These are phyloP conservation scores for Candidula unifasciata DNA, from an alignment of 2,888 invertebrate genomes.

Conservation along the genomic window DNA sequence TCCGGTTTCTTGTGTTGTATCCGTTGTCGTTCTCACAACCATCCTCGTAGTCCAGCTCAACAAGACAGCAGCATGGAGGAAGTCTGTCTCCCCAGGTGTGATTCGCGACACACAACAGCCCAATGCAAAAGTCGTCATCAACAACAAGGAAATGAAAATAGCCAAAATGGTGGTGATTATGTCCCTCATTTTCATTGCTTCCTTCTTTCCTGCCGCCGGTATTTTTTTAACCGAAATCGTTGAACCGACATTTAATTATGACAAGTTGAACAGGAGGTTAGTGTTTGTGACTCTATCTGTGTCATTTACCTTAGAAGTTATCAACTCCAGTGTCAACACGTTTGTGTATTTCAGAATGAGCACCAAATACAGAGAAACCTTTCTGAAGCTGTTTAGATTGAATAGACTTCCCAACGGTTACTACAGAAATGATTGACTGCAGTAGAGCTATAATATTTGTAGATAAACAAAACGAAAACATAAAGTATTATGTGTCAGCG, in stretches of 20 bases:
- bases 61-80: neutral
- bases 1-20: neutral
- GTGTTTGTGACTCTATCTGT: neutral
- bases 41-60: neutral
- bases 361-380: constrained; percentile 32
- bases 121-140: neutral
- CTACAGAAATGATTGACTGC: no score
- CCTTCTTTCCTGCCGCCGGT: constrained; percentile 25
- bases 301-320: constrained; percentile 1
- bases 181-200: constrained; percentile 27
- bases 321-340: constrained; percentile 34
- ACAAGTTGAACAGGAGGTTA: neutral
- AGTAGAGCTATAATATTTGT: no score
- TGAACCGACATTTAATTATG: constrained; percentile 4
- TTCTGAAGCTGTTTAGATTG: neutral
- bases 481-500: no score
- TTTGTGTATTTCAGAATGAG: constrained; percentile 34
- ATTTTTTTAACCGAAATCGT: neutral
- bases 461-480: no score
- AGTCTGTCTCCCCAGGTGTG: neutral
- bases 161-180: constrained; percentile 22
- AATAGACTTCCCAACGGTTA: no score
- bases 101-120: no score
- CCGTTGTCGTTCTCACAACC: neutral
- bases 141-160: neutral